These are phyloP conservation scores for Troides aeacus DNA, from an alignment of 2,888 invertebrate genomes.

Conservation along the genomic window DNA sequence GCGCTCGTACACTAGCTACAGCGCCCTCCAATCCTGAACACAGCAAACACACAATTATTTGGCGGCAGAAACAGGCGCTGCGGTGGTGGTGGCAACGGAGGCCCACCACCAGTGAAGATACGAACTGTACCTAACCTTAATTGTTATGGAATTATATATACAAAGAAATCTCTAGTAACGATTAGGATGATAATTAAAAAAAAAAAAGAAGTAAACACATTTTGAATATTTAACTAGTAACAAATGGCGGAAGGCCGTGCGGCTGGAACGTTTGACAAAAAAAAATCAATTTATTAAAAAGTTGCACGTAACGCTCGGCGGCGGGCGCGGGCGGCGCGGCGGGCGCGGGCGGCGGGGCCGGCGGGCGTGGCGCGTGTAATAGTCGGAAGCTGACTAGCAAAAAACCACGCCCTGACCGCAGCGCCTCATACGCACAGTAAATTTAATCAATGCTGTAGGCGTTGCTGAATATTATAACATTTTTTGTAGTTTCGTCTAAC, in stretches of 20 bases:
- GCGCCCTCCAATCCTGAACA: no score
- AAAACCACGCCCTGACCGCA: constrained; percentile 48
- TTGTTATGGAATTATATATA: no score
- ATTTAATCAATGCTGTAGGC: constrained; percentile 25
- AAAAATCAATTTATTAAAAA: constrained; percentile 58
- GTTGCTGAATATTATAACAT: constrained; percentile 19
- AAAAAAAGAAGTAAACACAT: neutral
- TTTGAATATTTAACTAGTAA: constrained; percentile 7
- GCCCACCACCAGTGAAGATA: no score
- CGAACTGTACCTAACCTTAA: no score
- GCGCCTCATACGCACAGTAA: constrained; percentile 6
- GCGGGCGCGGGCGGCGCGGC: constrained; percentile 28
- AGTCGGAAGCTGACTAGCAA: constrained; percentile 69
- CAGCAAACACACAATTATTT: no score
- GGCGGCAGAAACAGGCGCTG: no score
- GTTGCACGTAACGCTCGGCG: constrained; percentile 57
- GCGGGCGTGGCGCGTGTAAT: constrained; percentile 64
- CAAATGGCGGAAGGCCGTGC: constrained; percentile 17
- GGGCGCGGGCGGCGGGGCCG: constrained; percentile 40
- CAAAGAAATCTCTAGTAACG: no score
- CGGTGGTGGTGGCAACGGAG: no score
- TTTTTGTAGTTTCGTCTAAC: constrained; percentile 8
- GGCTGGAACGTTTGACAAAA: constrained; percentile 28
- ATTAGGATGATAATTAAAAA: neutral
- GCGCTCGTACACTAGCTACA: no score